Evolutionary conservation across 2,797 vertebrate species (phyloP), one percentile per base, ranked within the genome.

Genomic region (Pangasius mekongensis): DNA sequence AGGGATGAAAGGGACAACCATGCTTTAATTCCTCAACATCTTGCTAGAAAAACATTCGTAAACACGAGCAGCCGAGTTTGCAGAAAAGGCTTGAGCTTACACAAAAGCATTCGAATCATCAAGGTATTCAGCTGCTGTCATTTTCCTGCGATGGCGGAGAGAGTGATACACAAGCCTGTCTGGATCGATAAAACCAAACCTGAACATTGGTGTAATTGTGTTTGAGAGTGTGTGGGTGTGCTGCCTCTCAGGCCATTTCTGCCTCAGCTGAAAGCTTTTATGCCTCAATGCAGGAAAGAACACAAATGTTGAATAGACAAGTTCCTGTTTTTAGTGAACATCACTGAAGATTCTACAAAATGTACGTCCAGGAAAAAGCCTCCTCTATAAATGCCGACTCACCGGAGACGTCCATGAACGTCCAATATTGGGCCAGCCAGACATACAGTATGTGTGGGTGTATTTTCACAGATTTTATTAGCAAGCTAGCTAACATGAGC

Each of bases 131-230:
- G 36, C 77, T 22, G 24, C 86, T 58, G 47, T 30, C 77, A 60
- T 62, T 73, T 49, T 83, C n/a, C 52, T 20, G 66, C 14, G 24
- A 83, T 47, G 52, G 80, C 14, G 13, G 5, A 62, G 49, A n/a
- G 22, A 86, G 52, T 7, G 71, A 30, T 62, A 60, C 8, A 76
- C 14, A 24, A 60, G 52, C 58, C 13, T 58, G 16, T 73, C 49
- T n/a, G 64, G 86, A 69, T 87, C 78, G 27, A 87, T 87, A 20
- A 73, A 83, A 83, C 80, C 64, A 36, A 80, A 80, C 33, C 33
- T 58, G 66, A 85, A 18, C 47, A 3, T 5, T 7, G 47, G 39
- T 33, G 81, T 49, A 83, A 74, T 60, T 0, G 56, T 39, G 36
- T 39, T 76, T 13, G 62, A 62, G 86, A 64, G 87, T 6, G 43